Conservation (phyloP, 1,140 invertebrate genomes). For the Babylonia areolata region DNA sequence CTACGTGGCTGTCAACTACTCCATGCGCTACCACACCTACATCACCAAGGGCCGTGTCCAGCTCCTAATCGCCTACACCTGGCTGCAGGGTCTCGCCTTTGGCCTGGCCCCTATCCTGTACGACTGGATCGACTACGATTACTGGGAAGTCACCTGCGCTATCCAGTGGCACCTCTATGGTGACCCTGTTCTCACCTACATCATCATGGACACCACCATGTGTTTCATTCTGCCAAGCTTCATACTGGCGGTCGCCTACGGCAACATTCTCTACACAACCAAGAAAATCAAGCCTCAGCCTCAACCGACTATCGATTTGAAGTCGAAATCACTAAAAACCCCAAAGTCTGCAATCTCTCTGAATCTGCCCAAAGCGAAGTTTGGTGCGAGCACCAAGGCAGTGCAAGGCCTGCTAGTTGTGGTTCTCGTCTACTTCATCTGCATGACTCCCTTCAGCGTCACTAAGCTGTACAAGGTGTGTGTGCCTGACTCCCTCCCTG, state of each 20-base stretch:
- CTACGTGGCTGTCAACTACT: slow-evolving; percentile 65
- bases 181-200: slow-evolving; percentile 62
- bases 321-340: not conserved
- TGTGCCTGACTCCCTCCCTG: slow-evolving; percentile 56
- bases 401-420: slow-evolving; percentile 71
- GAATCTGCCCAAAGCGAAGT: not conserved
- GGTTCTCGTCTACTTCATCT: slow-evolving; percentile 71
- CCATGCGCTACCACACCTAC: slow-evolving; percentile 59
- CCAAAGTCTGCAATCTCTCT: too few relatives aligned
- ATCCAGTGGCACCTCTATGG: slow-evolving; percentile 70
- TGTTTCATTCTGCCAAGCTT: slow-evolving; percentile 72
- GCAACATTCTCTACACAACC: slow-evolving; percentile 56
- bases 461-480: slow-evolving; percentile 74
- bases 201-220: slow-evolving; percentile 70
- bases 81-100: slow-evolving; percentile 69
- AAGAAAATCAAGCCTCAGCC: slow-evolving; percentile 36
- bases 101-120: slow-evolving; percentile 60
- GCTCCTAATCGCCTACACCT: slow-evolving; percentile 58
- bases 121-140: slow-evolving; percentile 74
- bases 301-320: not conserved
- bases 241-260: slow-evolving; percentile 65
- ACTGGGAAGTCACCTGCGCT: slow-evolving; percentile 74
- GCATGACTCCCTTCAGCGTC: slow-evolving; percentile 75
- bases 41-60: slow-evolving; percentile 56
- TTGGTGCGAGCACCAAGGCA: slow-evolving; percentile 63